Percentiles rank a stretch among this genome's conserved stretches.
phyloP scores from a whole-genome alignment of 2,113 vertebrate species.

The Bubalus kerabau region DNA sequence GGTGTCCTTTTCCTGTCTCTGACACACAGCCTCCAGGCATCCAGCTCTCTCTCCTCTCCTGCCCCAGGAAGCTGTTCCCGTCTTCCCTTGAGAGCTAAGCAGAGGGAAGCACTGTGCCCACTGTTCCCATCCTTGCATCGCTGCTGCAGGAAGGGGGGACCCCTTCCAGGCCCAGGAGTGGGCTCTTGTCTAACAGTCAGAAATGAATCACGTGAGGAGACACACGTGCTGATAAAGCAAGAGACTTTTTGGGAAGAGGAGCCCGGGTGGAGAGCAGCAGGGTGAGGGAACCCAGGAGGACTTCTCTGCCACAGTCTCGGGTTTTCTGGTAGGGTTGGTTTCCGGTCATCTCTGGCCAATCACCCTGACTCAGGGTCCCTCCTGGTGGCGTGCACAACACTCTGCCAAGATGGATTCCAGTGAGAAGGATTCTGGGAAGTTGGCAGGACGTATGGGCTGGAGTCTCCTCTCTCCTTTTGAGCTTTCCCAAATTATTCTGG shows the following conservation, averaged over 20 bases:
- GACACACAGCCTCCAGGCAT: neutral
- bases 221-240: neutral
- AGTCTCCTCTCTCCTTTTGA: neutral
- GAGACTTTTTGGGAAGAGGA: neutral
- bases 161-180: neutral
- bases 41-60: neutral
- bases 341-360: neutral
- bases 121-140: neutral
- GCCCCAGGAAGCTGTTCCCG: neutral
- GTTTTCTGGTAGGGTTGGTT: neutral
- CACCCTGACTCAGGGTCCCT: neutral
- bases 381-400: rapidly evolving
- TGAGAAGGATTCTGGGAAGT: neutral
- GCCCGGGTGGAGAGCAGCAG: neutral
- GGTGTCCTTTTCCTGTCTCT: neutral
- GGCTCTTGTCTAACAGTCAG: neutral
- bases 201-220: neutral
- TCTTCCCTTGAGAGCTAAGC: neutral
- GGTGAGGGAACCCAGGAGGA: neutral
- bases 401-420: neutral
- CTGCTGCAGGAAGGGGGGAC: neutral
- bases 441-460: neutral
- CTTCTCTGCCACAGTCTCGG: neutral
- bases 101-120: rapidly evolving
- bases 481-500: neutral